phyloP scores from a whole-genome alignment of 2,113 vertebrate species.

The Embiotoca jacksoni region DNA sequence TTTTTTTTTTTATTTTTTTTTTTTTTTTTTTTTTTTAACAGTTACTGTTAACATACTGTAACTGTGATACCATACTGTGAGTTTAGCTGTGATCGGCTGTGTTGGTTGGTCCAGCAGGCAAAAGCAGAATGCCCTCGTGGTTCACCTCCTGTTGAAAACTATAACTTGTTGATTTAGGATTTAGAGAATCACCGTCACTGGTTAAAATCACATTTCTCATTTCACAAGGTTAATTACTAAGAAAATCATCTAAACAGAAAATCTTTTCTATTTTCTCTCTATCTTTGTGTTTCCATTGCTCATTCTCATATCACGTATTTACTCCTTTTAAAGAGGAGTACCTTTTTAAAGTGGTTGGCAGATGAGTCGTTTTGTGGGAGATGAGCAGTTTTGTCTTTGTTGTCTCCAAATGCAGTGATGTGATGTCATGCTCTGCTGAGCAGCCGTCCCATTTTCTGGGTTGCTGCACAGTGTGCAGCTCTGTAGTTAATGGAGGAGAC shows the following conservation, averaged over 20 bases:
- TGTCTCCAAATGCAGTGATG: slow-evolving; percentile 52
- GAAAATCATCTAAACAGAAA: slow-evolving; percentile 18
- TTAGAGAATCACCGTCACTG: neutral
- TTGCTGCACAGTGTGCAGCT: slow-evolving; percentile 56
- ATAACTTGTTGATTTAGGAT: neutral
- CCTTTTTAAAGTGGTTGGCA: slow-evolving; percentile 12
- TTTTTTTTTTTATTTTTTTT: neutral
- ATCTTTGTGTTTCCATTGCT: neutral
- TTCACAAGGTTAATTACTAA: neutral
- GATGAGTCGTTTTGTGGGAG: slow-evolving; percentile 44
- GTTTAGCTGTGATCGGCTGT: no score
- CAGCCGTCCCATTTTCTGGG: slow-evolving; percentile 61
- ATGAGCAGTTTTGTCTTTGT: slow-evolving; percentile 57
- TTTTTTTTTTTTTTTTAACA: neutral
- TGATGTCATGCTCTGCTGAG: slow-evolving; percentile 59
- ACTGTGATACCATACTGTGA: no score
- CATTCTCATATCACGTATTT: slow-evolving; percentile 26
- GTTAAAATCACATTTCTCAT: slow-evolving; percentile 7
- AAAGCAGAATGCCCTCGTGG: neutral
- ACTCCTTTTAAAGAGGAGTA: slow-evolving; percentile 13
- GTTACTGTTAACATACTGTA: neutral
- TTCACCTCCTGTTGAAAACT: neutral
- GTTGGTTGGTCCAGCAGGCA: no score
- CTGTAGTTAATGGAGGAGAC: slow-evolving; percentile 42
- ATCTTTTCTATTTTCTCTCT: slow-evolving; percentile 3